Evolutionary conservation across 2,113 vertebrate genomes (phyloP), one percentile per base, ranked within the genome.

Genomic region (Arenaria interpres): DNA sequence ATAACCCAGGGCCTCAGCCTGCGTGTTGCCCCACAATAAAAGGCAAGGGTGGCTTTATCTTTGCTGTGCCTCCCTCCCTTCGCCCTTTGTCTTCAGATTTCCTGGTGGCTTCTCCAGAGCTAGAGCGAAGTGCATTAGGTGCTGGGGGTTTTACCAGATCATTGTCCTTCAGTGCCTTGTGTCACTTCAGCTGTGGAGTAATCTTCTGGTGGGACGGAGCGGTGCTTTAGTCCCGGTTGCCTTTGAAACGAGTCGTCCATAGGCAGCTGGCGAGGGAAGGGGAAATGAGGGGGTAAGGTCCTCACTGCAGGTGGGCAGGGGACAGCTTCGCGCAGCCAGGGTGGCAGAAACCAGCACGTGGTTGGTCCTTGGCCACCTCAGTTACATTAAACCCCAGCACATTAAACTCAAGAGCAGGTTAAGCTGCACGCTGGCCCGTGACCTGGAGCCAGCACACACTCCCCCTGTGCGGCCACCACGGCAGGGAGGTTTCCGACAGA

Each of bases 41-140:
- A 89, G 51, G 81, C 81, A 91, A 91, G 63, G 50, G 46, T 91
- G 86, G 75, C 88, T 59, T 93, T 93, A 73, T 90, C 81, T 91
- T 79, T 88, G 41, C 77, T 7, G 2, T 68, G 77, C 80, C 86
- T 92, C 48, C 28, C 91, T 96, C 81, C 43, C 72, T 88, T 86
- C 7, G 1, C 39, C 53, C 54, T 92, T 84, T 90, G 92, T 79
- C 57, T 89, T 91, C 84, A 87, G 69, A 82, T 92, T 93, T 90
- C 80, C 89, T 59, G 80, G 66, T 0, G 14, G 67, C 96, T 50
- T 67, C 77, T 87, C 48, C 0, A 1, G 66, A 88, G 64, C 56
- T 1, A 0, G 54, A 53, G 77, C 0, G 0, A 75, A n/a, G 50
- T 3, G 5, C 6, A 0, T 30, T 74, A 80, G 59, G 56, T 5